These are phyloP conservation scores for Diachasma alloeum DNA, from an alignment of 1,140 invertebrate species.

Conservation along the genomic window DNA sequence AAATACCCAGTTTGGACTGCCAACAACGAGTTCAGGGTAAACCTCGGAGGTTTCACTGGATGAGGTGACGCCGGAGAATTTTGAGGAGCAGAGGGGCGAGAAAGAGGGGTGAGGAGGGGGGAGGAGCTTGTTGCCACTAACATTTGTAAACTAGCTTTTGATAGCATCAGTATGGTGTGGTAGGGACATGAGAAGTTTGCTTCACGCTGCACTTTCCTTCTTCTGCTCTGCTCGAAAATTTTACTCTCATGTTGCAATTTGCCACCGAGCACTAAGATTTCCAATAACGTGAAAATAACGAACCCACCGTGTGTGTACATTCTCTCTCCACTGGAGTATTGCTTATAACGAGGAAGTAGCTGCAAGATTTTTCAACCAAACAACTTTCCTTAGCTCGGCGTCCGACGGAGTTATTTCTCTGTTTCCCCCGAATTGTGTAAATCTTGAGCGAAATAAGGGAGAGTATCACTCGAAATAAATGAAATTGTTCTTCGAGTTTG, in stretches of 20 bases:
- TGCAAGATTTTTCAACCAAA: background rate
- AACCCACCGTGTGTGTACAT: background rate
- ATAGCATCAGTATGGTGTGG: conserved; percentile 43
- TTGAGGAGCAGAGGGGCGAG: background rate
- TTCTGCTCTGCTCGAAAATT: background rate
- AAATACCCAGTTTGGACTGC: background rate
- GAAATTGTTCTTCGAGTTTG: too few relatives aligned
- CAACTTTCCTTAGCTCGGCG: background rate
- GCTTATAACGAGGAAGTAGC: background rate
- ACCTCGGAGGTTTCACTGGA: background rate
- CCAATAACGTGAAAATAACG: background rate
- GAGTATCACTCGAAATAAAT: background rate
- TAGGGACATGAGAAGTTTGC: conserved; percentile 39
- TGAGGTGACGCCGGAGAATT: background rate
- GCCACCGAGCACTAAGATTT: background rate
- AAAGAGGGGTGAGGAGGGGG: conserved; percentile 1
- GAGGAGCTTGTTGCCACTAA: conserved; percentile 22
- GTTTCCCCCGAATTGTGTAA: background rate
- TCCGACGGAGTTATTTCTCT: background rate
- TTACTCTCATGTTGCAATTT: background rate
- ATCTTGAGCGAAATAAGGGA: background rate
- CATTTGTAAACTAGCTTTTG: conserved; percentile 56
- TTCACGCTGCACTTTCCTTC: conserved; percentile 13
- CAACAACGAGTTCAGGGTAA: background rate
- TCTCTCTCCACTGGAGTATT: background rate